Base-by-base conservation (phyloP, 2,113 vertebrate genomes). In the Montifringilla adamsi region DNA sequence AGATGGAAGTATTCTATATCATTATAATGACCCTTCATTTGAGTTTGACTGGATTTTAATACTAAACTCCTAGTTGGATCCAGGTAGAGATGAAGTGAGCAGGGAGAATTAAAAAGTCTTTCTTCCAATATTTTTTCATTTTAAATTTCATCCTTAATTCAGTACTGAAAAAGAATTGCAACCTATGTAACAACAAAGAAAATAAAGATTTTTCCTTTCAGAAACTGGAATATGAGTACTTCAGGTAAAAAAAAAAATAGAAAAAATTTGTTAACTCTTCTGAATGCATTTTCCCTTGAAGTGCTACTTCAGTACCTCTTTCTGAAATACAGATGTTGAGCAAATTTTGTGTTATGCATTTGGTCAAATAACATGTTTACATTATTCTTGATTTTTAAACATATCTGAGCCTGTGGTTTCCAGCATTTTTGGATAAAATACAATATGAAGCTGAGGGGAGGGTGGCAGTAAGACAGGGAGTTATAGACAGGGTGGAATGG, bases 401-500 rank as follows among this genome's bases (percentile, higher is more conserved):
- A 14, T 28, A 33, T 18, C 19, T 76, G 8, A 92, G 17, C 6
- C 30, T 27, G 3, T 19, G 8, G 43, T 19, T 28, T 11, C 31
- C 8, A 28, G 3, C 5, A 44, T 28, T 66, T 3, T 46, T 47
- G 31, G 4, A 37, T 50, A 62, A 78, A 87, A 78, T 46, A 21
- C 6, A 64, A 26, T 16, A 11, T 35, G 55, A 66, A 37, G 21
- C 43, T 0, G 0, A 15, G 20, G 4, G 4, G 2, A 13, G 3
- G 2, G 2, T 7, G 17, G 2, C 24, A n/a, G 7, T 10, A 22
- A 4, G 22, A 13, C 27, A 35, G 46, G 13, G n/a, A 15, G 12
- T 7, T 28, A 67, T 6, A 18, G 20, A n/a, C 16, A 24, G 11
- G 2, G 5, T 47, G 55, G 24, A 44, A 47, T 35, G 62, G 26